Base-by-base conservation (phyloP, 1,140 invertebrate species). In the Maniola jurtina region DNA sequence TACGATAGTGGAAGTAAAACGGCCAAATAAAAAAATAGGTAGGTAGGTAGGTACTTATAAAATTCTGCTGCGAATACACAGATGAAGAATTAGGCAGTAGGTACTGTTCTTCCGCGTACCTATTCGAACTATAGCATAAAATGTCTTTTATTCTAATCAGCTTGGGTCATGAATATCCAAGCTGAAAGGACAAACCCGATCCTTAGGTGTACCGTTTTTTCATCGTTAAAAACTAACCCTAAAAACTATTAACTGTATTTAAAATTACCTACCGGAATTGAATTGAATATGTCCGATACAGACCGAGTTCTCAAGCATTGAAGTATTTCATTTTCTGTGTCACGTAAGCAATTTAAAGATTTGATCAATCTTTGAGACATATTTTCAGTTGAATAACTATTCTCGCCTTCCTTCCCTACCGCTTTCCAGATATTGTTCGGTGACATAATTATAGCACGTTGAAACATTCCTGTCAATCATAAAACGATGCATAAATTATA, bases 291-390 rank as follows among this genome's bases (percentile, higher is more conserved):
- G 42, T 94, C 92, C 65, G 92, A 88, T 10, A 94, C 64, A 33
- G 94, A 83, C 64, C 93, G 92, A 54, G 91, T 80, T 66, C 93
- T 92, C 34, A 97, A 90, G 79, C 96, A 97, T 34, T 92, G 86
- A 15, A 95, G 64, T 54, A 84, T 76, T 68, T 84, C 81, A 8
- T 74, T 70, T 66, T 87, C 81, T 16, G 55, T 71, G 33, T 69
- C 69, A 60, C 66, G 71, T 15, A 64, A 64, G 63, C 88, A 90
- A 11, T 81, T 82, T 9, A 89, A 58, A 34, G 56, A 59, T 36
- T 68, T 58, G 15, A 80, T 79, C 13, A 85, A 61, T 50, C 74
- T 66, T 25, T 76, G 76, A 45, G 82, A 88, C 50, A 80, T 62
- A 47, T 54, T 66, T 70, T 80, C 79, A 7, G 68, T 66, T 54